A percentile compares a stretch with the other conserved stretches of the same genome.
Evolutionary conservation across 2,113 vertebrate species (phyloP).

Genomic region (Aegithalos caudatus): DNA sequence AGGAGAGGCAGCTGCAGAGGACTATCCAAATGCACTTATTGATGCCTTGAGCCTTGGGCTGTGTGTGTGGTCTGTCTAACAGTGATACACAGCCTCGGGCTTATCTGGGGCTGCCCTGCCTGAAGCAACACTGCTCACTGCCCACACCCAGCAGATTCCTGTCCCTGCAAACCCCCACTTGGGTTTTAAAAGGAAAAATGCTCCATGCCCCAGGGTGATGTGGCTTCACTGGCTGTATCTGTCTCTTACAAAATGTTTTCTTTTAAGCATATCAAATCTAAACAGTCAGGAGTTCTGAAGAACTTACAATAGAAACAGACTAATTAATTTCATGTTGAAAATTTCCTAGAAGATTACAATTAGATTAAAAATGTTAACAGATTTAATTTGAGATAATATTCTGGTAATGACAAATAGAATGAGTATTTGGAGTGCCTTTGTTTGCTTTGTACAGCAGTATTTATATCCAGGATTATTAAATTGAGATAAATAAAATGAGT

Average conservation of each 20-base stretch:
- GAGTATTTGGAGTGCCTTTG: background rate
- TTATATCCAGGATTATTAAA: background rate
- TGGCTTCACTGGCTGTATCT: background rate
- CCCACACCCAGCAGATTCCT: background rate
- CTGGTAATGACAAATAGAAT: background rate
- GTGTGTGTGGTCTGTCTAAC: rapidly evolving
- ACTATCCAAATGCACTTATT: background rate
- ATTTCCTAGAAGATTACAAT: background rate
- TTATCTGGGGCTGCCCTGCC: background rate
- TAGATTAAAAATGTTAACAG: background rate
- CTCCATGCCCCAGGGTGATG: rapidly evolving
- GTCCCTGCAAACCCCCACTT: background rate
- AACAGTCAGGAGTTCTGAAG: background rate
- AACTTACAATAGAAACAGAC: background rate
- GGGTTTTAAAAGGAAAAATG: background rate
- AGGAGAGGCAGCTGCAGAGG: background rate
- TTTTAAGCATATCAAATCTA: background rate
- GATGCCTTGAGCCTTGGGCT: background rate
- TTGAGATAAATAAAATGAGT: background rate
- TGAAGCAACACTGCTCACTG: background rate
- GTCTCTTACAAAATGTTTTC: background rate
- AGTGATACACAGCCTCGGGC: rapidly evolving
- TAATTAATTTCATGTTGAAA: background rate
- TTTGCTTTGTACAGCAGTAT: background rate
- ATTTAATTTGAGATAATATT: background rate